Evolutionary conservation across 2,888 invertebrate genomes (phyloP).

Genomic region (Drosophila melanosoma): DNA sequence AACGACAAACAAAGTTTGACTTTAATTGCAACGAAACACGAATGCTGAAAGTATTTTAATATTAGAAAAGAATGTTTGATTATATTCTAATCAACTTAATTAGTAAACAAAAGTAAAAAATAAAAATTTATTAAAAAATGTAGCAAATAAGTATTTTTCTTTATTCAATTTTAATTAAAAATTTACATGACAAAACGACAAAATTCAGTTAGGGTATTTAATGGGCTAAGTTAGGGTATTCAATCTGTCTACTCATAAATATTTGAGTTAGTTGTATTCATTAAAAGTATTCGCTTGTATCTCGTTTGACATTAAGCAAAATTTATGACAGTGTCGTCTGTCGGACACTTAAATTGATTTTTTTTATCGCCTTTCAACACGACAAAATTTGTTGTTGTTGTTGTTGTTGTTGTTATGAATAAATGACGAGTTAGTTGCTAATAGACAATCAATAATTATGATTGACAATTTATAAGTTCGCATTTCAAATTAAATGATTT

Average conservation of each 20-base stretch:
- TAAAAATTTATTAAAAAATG: not conserved
- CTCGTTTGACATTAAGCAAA: constrained; percentile 25
- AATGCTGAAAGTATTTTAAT: constrained; percentile 13
- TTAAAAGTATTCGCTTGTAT: constrained; percentile 39
- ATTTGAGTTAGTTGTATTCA: constrained; percentile 21
- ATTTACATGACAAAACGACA: not conserved
- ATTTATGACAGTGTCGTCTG: constrained; percentile 58
- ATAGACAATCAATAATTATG: constrained; percentile 78
- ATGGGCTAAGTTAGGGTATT: constrained; percentile 17
- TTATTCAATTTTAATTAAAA: not conserved
- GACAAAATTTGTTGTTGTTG: constrained; percentile 25
- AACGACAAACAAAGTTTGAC: constrained; percentile 18
- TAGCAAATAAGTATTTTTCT: not conserved
- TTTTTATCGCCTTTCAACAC: constrained; percentile 78
- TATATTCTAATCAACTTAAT: not conserved
- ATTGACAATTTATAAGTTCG: constrained; percentile 61
- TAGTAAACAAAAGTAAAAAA: not conserved
- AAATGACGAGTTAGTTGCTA: constrained; percentile 61
- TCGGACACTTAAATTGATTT: constrained; percentile 67
- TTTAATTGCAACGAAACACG: constrained; percentile 64
- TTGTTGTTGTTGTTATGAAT: constrained; percentile 42
- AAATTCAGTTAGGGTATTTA: too few species aligned
- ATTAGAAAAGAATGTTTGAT: not conserved
- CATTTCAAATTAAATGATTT: constrained; percentile 50
- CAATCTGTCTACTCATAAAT: not conserved